Evolutionary conservation across 2,113 vertebrate species (phyloP), one percentile per base, ranked within the genome.

Genomic region (Neogobius melanostomus): DNA sequence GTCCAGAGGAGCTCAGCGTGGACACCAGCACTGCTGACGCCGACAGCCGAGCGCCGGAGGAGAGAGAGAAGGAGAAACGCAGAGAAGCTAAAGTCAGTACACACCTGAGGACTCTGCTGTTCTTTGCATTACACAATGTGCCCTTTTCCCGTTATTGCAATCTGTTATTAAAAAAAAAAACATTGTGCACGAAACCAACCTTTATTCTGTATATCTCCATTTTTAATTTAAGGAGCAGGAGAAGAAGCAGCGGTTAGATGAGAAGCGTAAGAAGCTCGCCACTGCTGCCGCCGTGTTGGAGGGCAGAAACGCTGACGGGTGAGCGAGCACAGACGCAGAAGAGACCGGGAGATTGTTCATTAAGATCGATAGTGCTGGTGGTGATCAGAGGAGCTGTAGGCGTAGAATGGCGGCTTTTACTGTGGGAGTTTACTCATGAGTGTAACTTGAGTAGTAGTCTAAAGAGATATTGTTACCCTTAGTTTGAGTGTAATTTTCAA

Each of bases 241-340:
- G 85, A 98, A 92, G 79, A 95, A 93, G 73, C 87, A 88, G 49
- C 95, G 93, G 85, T 92, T 93, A 79, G 95, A 96, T 79, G 95
- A 97, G 83, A 96, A 92, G 84, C 94, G 89, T 69, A 98, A 89
- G 91, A 95, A 92, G 81, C 88, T 96, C 11, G 77, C 90, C 7
- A 93, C 95, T 45, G 82, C 95, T 14, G 94, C 95, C 43, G 89
- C 94, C 61, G 84, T 95, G 68, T 85, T 98, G 83, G 81, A 89
- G 70, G 92, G 93, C 74, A 95, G 88, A 87, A 94, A 99, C 8
- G 96, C 96, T 5, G 98, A 99, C 70, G 97, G 97, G 97, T 98
- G 46, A 84, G 94, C 92, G 59, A 36, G 28, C 28, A 36, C 4
- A 2, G 21, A 21, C 21, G 2, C 21, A 21, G 21, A 21, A 21